These are phyloP conservation scores for Molothrus aeneus DNA, from an alignment of 2,797 vertebrate species.

Conservation along the genomic window DNA sequence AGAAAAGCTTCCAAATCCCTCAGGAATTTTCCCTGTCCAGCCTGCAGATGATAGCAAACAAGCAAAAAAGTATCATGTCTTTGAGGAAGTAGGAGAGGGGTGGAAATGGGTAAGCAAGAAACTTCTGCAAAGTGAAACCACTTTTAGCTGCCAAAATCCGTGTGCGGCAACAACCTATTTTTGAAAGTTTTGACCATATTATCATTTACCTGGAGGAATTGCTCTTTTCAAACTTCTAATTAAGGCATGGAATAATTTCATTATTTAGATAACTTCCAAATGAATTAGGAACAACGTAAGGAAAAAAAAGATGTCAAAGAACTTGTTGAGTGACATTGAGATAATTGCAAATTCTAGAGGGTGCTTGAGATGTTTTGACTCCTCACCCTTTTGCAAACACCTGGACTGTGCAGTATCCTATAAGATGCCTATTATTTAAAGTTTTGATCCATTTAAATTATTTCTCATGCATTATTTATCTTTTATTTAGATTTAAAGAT, in stretches of 20 bases:
- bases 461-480: background rate
- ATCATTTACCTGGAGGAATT: background rate
- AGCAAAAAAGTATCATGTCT: background rate
- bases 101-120: background rate
- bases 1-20: background rate
- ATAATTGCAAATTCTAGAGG: background rate
- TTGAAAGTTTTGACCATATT: background rate
- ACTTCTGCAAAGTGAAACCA: conserved; percentile 15
- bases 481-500: background rate
- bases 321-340: background rate
- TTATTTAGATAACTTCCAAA: background rate
- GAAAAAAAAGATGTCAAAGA: background rate
- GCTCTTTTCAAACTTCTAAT: background rate
- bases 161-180: background rate
- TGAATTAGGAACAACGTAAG: background rate
- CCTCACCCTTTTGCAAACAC: background rate
- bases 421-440: background rate
- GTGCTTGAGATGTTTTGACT: background rate
- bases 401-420: background rate
- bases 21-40: background rate
- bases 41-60: background rate
- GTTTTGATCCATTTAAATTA: background rate
- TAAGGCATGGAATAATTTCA: background rate
- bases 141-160: background rate
- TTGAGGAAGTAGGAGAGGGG: background rate